A percentile compares a stretch with the other conserved stretches of the same genome.
Evolutionary conservation across 1,140 invertebrate genomes (phyloP).

Genomic region (Diachasma alloeum): DNA sequence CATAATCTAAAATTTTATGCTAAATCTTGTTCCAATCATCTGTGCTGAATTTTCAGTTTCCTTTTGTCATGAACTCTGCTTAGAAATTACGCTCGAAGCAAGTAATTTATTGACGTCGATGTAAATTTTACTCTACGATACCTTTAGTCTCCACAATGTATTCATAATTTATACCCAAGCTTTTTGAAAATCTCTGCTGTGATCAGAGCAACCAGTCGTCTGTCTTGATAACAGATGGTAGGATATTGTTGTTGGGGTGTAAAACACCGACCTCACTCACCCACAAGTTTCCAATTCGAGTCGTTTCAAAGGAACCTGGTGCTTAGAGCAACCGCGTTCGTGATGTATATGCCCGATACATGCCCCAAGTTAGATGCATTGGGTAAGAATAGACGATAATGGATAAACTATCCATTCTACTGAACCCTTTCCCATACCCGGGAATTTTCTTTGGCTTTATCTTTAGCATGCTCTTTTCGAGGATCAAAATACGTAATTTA

Average conservation of each 20-base stretch:
- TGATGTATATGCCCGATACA: background rate
- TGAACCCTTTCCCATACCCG: too few relatives aligned
- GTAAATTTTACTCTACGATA: too few relatives aligned
- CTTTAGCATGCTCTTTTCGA: too few relatives aligned
- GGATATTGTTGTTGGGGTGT: background rate
- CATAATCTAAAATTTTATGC: too few relatives aligned
- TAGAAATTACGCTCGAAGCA: background rate
- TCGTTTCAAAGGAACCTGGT: background rate
- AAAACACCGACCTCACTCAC: background rate
- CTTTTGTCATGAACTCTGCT: too few relatives aligned
- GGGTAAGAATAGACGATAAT: background rate
- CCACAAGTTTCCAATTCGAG: background rate
- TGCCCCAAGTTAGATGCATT: background rate
- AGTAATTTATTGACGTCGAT: background rate
- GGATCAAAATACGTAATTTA: too few relatives aligned
- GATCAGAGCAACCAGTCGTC: background rate
- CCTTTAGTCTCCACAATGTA: background rate
- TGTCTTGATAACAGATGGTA: conserved; percentile 4
- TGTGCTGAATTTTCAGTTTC: too few relatives aligned
- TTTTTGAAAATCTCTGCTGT: background rate
- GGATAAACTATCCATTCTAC: too few relatives aligned
- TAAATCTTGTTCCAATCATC: too few relatives aligned
- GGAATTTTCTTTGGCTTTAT: too few relatives aligned
- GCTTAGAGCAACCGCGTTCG: background rate
- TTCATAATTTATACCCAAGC: background rate